Evolutionary conservation across 2,113 vertebrate species (phyloP).

Genomic region (Oncorhynchus nerka): DNA sequence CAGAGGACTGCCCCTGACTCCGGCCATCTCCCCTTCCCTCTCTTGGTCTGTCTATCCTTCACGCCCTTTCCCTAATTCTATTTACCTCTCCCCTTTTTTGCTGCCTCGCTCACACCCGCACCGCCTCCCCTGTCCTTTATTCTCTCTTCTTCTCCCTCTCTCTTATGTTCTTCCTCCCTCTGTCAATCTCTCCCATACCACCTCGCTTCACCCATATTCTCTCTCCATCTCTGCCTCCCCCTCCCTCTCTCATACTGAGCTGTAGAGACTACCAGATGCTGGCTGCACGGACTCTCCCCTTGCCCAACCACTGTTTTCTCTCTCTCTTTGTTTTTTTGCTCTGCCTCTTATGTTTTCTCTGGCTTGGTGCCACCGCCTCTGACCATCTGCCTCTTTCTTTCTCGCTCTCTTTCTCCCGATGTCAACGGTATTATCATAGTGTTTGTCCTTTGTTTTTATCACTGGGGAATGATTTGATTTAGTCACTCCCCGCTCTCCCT

Average conservation of each 20-base stretch:
- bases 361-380: conserved; percentile 47
- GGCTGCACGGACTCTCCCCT: conserved; percentile 25
- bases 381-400: conserved; percentile 57
- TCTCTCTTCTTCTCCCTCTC: neutral
- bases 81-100: neutral
- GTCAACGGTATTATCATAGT: conserved; percentile 16
- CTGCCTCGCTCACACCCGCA: too few species aligned
- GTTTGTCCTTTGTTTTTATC: conserved; percentile 26
- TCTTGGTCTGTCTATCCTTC: conserved; percentile 6
- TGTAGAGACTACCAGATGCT: conserved; percentile 30
- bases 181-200: neutral
- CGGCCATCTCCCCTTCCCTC: conserved; percentile 12
- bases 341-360: conserved; percentile 46
- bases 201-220: neutral
- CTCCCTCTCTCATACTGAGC: neutral
- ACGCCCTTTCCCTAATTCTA: neutral
- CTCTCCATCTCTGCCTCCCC: neutral
- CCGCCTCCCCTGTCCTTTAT: neutral
- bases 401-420: conserved; percentile 17
- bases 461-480: neutral
- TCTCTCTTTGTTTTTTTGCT: conserved; percentile 22
- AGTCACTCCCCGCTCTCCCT: conserved; percentile 1
- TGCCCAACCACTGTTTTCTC: neutral
- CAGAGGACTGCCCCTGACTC: conserved; percentile 38
- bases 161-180: neutral